Percentiles rank a stretch among this genome's conserved stretches.
These are phyloP conservation scores for Ornithoptera alexandrae DNA, from an alignment of 2,888 invertebrate species.

Conservation along the genomic window DNA sequence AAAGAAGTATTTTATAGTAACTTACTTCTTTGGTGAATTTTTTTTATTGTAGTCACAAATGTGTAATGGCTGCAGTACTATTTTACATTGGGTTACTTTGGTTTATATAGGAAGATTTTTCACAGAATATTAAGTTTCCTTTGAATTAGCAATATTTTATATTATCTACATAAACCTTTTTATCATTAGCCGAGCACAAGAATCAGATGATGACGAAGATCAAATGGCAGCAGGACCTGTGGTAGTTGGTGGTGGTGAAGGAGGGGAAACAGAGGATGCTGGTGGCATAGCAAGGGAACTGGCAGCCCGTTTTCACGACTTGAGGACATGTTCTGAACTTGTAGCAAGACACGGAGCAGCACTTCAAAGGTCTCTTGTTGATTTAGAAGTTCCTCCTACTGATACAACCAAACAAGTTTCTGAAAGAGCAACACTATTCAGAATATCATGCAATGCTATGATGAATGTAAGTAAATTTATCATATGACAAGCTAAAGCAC, in stretches of 20 bases:
- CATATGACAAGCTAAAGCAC: not conserved
- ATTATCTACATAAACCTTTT: conserved; percentile 4
- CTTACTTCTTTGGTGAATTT: too few relatives aligned
- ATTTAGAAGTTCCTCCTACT: conserved; percentile 86
- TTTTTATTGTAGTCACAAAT: too few relatives aligned
- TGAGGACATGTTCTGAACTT: conserved; percentile 94
- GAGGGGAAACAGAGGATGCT: conserved; percentile 78
- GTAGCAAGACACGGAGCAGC: conserved; percentile 93
- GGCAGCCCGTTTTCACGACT: conserved; percentile 87
- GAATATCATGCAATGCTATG: conserved; percentile 98
- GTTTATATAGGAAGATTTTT: too few relatives aligned
- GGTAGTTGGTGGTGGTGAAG: conserved; percentile 73
- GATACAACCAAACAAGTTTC: conserved; percentile 93
- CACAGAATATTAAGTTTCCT: not conserved
- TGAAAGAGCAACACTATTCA: conserved; percentile 96
- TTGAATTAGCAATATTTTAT: not conserved
- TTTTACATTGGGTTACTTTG: too few relatives aligned
- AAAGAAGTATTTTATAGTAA: too few relatives aligned
- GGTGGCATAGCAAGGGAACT: conserved; percentile 85
- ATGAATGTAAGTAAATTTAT: conserved; percentile 84
- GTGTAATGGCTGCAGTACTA: too few relatives aligned
- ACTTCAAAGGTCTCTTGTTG: conserved; percentile 88
- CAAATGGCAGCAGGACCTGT: conserved; percentile 75
- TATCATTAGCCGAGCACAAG: conserved; percentile 80
- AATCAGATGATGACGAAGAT: conserved; percentile 88